These are phyloP conservation scores for Macrochelys suwanniensis DNA, from an alignment of 2,797 vertebrate species.

Conservation along the genomic window DNA sequence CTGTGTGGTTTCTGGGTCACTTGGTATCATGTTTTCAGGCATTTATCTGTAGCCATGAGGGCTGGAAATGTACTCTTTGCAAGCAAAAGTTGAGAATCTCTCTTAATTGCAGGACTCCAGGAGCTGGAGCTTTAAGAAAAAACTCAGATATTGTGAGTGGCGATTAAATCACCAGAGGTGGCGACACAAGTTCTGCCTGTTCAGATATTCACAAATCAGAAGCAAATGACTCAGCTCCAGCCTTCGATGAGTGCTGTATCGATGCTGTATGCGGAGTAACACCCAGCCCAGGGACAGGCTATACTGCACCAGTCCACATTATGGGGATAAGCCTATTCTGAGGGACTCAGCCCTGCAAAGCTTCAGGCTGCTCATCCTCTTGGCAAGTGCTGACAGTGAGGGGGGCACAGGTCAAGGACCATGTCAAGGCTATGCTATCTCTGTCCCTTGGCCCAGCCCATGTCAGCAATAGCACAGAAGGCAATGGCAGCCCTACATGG, in stretches of 20 bases:
- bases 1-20: neutral
- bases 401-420: neutral
- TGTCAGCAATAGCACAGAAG: rapidly evolving
- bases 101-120: neutral
- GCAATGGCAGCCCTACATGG: neutral
- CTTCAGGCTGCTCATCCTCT: neutral
- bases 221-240: neutral
- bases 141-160: neutral
- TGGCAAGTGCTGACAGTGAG: neutral
- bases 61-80: neutral
- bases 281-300: neutral
- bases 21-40: neutral
- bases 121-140: neutral
- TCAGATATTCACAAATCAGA: neutral
- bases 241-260: neutral
- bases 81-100: neutral
- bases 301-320: neutral
- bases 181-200: neutral
- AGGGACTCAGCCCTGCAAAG: neutral
- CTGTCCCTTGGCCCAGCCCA: neutral
- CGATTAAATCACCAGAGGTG: neutral
- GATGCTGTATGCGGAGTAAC: neutral
- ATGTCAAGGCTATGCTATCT: too few relatives aligned
- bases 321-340: neutral
- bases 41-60: too few relatives aligned